phyloP scores from a whole-genome alignment of 2,888 invertebrate species.

The Athrips mouffetella region DNA sequence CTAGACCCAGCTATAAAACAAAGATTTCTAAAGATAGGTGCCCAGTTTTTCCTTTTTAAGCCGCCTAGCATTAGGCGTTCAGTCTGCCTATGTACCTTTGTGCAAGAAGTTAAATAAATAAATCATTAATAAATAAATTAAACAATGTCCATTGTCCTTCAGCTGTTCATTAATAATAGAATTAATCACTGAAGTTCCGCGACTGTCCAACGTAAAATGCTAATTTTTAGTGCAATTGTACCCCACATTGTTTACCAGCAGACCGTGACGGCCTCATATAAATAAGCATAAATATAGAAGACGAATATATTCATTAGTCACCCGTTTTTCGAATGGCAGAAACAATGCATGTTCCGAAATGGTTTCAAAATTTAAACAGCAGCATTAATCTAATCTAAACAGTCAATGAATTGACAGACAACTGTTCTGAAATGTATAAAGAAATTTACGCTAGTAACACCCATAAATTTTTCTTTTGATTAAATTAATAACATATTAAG shows the following conservation, averaged over 20 bases:
- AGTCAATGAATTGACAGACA: background rate
- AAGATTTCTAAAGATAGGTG: no score
- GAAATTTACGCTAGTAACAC: background rate
- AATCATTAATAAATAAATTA: background rate
- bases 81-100: background rate
- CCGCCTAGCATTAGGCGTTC: no score
- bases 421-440: background rate
- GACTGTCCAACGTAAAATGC: constrained; percentile 65
- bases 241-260: constrained; percentile 52
- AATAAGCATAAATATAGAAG: constrained; percentile 31
- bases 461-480: constrained; percentile 29
- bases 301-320: constrained; percentile 54
- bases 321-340: constrained; percentile 39
- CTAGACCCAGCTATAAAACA: no score
- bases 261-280: constrained; percentile 53
- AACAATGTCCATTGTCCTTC: constrained; percentile 30
- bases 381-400: no score
- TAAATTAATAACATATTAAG: constrained; percentile 46
- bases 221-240: constrained; percentile 67
- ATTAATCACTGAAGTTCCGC: constrained; percentile 55
- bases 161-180: constrained; percentile 52
- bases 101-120: background rate
- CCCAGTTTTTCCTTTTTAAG: no score
- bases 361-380: background rate
- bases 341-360: background rate